These are phyloP conservation scores for Collichthys lucidus DNA, from an alignment of 2,113 vertebrate genomes.

Conservation along the genomic window DNA sequence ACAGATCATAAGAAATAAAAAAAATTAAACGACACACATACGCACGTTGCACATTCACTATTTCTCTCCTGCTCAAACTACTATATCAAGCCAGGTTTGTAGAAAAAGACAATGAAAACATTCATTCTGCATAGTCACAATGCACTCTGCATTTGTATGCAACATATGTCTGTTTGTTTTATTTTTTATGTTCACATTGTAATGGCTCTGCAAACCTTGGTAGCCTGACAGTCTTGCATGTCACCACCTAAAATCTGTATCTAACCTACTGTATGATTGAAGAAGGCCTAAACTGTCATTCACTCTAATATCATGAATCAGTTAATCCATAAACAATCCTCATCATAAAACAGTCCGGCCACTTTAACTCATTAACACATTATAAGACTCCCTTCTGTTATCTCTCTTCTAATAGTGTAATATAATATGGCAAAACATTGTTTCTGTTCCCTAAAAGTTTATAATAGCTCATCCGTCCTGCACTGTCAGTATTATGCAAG, in stretches of 20 bases:
- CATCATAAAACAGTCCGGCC: slow-evolving; percentile 18
- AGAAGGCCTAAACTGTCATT: slow-evolving; percentile 47
- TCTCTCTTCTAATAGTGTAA: slow-evolving; percentile 37
- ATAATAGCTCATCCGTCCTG: slow-evolving; percentile 46
- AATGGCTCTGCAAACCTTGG: slow-evolving; percentile 51
- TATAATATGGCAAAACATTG: slow-evolving; percentile 44
- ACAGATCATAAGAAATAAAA: slow-evolving; percentile 8
- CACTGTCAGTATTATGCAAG: slow-evolving; percentile 42
- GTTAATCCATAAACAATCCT: slow-evolving; percentile 43
- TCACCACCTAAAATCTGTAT: slow-evolving; percentile 29
- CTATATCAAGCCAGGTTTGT: slow-evolving; percentile 56
- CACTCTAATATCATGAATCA: slow-evolving; percentile 30
- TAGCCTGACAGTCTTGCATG: slow-evolving; percentile 12
- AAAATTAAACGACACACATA: slow-evolving; percentile 9
- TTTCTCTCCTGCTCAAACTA: slow-evolving; percentile 44
- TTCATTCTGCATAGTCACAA: slow-evolving; percentile 77
- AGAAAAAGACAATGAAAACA: slow-evolving; percentile 67
- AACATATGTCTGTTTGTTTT: slow-evolving; percentile 31
- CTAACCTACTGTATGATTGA: slow-evolving; percentile 56
- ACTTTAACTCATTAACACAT: slow-evolving; percentile 2
- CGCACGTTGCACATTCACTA: slow-evolving; percentile 44
- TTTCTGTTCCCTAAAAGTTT: slow-evolving; percentile 38
- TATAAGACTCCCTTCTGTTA: slow-evolving; percentile 17
- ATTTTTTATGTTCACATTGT: slow-evolving; percentile 44
- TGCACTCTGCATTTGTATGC: slow-evolving; percentile 64